phyloP scores from a whole-genome alignment of 1,140 invertebrate species.

The Zaprionus ornatus region DNA sequence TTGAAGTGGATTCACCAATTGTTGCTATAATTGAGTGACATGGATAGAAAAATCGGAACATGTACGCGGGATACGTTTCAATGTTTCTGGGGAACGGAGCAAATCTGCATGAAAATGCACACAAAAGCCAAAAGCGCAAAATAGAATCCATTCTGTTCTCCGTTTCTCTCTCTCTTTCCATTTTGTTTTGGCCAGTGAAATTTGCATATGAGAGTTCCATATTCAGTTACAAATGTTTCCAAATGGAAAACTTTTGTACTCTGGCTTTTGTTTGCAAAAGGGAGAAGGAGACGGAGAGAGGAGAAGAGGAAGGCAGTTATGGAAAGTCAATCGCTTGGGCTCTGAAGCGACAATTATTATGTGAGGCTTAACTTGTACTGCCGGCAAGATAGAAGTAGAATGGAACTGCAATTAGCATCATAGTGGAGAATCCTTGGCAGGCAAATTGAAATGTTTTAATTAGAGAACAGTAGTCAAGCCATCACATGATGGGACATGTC shows the following conservation, averaged over 20 bases:
- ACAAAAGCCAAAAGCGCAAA: slow-evolving; percentile 68
- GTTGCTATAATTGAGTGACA: slow-evolving; percentile 81
- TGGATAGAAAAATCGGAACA: slow-evolving; percentile 55
- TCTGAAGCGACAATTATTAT: slow-evolving; percentile 63
- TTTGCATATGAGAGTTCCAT: slow-evolving; percentile 66
- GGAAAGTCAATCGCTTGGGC: slow-evolving; percentile 34
- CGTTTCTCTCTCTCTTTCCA: slow-evolving; percentile 49
- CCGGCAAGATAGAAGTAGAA: slow-evolving; percentile 7
- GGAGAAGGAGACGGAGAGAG: background rate
- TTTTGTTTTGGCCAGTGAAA: slow-evolving; percentile 30
- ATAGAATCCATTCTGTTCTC: slow-evolving; percentile 26
- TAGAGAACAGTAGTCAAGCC: slow-evolving; percentile 8
- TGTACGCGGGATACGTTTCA: slow-evolving; percentile 33
- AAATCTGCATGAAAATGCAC: slow-evolving; percentile 80
- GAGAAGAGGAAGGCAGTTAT: background rate
- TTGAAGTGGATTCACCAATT: slow-evolving; percentile 75
- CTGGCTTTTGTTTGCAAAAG: slow-evolving; percentile 31
- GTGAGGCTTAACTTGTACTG: slow-evolving; percentile 23
- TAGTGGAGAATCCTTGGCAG: slow-evolving; percentile 22
- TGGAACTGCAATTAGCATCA: slow-evolving; percentile 51
- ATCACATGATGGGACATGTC: background rate
- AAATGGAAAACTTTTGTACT: slow-evolving; percentile 59
- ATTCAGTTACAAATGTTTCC: slow-evolving; percentile 70
- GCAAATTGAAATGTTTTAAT: slow-evolving; percentile 50
- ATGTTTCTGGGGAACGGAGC: slow-evolving; percentile 22